Conservation (phyloP, 2,888 invertebrate genomes). For the Oscheius sp. region DNA sequence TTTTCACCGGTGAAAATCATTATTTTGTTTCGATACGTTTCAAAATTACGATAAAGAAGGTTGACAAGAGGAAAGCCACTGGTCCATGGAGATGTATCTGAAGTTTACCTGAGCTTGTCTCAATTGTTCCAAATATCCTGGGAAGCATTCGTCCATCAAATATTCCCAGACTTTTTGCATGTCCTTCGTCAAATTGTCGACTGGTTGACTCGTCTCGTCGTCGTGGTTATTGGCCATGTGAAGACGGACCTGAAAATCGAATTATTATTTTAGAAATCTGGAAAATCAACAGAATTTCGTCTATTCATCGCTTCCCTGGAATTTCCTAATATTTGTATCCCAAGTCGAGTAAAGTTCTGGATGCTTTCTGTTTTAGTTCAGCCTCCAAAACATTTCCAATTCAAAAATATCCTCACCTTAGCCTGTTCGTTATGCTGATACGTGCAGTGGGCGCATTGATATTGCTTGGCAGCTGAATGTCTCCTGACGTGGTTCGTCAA, state of each 20-base stretch:
- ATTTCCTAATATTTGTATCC: no score
- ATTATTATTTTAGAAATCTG: conserved; percentile 1
- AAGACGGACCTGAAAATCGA: conserved; percentile 23
- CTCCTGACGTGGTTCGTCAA: conserved; percentile 66
- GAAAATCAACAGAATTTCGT: no score
- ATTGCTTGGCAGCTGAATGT: conserved; percentile 65
- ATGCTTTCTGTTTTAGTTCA: no score
- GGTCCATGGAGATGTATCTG: no score
- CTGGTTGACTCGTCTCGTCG: conserved; percentile 1
- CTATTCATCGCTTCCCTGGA: no score
- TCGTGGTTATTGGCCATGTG: conserved; percentile 30
- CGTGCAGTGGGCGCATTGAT: conserved; percentile 59
- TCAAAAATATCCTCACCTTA: conserved; percentile 49
- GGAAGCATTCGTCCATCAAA: conserved; percentile 37
- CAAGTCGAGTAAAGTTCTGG: no score
- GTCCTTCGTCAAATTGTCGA: conserved; percentile 15
- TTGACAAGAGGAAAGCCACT: no score
- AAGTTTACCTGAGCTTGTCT: not conserved
- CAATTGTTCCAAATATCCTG: conserved; percentile 18
- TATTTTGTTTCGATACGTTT: no score
- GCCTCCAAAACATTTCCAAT: no score
- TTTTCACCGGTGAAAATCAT: no score
- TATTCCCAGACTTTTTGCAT: conserved; percentile 35
- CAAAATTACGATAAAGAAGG: no score
- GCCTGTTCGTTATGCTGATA: conserved; percentile 68